phyloP scores from a whole-genome alignment of 2,888 invertebrate species.

The Brachynemurus nebulosus region DNA sequence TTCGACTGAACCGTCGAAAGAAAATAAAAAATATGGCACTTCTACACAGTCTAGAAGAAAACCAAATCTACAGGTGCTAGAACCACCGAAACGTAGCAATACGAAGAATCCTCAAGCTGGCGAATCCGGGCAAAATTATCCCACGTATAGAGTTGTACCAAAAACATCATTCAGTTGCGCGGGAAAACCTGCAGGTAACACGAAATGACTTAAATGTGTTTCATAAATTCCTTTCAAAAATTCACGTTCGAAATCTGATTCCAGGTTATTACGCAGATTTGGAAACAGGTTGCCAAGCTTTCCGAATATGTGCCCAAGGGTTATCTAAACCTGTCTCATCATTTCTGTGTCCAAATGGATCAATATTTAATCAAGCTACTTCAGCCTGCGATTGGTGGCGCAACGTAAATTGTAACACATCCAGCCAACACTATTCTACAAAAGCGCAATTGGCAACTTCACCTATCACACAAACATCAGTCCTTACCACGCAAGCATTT shows the following conservation, averaged over 20 bases:
- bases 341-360: constrained; percentile 53
- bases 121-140: constrained; percentile 51
- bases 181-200: constrained; percentile 41
- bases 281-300: constrained; percentile 50
- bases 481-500: no score
- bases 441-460: constrained; percentile 31
- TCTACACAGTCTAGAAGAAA: not conserved
- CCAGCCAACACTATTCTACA: constrained; percentile 32
- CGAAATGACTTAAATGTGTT: no score
- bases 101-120: constrained; percentile 48
- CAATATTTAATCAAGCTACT: constrained; percentile 50
- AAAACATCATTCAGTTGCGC: constrained; percentile 47
- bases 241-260: no score
- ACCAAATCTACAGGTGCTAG: not conserved
- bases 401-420: constrained; percentile 43
- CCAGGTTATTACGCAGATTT: constrained; percentile 52
- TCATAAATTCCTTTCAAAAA: constrained; percentile 1
- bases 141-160: constrained; percentile 42
- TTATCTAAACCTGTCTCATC: constrained; percentile 36
- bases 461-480: no score
- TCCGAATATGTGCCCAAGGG: constrained; percentile 46
- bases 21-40: no score
- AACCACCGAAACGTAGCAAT: not conserved
- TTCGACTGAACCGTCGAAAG: no score
- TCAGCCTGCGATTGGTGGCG: constrained; percentile 57